phyloP scores from a whole-genome alignment of 2,113 vertebrate species.

The Leucoraja erinaceus region DNA sequence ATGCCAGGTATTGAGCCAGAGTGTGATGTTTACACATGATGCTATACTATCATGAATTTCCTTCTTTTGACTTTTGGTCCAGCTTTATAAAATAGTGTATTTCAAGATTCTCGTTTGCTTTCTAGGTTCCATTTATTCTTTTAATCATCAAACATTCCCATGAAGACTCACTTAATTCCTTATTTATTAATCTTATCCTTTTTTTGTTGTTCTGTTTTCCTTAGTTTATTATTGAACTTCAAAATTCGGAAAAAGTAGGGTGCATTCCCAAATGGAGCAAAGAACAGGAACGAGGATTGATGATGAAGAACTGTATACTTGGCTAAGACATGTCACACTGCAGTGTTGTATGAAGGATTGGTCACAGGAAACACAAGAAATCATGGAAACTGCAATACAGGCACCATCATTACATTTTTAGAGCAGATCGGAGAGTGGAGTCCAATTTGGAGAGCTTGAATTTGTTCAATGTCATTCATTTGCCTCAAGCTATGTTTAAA shows the following conservation, averaged over 20 bases:
- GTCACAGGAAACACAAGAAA: not conserved
- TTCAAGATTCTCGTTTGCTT: constrained; percentile 11
- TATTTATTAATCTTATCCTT: constrained; percentile 13
- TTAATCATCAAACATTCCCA: constrained; percentile 12
- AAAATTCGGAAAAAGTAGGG: not conserved
- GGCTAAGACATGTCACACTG: not conserved
- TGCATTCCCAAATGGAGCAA: not conserved
- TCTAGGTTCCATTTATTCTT: not conserved
- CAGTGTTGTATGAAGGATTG: not conserved
- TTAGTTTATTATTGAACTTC: not conserved
- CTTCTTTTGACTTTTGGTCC: not conserved
- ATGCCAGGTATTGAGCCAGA: not conserved
- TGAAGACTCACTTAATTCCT: constrained; percentile 23
- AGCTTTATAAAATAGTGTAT: not conserved
- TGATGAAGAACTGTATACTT: not conserved
- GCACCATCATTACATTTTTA: too few relatives aligned
- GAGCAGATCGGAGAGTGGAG: not conserved
- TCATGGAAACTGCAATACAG: not conserved
- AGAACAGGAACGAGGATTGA: not conserved
- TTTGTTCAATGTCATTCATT: not conserved
- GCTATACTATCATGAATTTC: not conserved
- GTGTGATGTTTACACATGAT: not conserved
- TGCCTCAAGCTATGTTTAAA: constrained; percentile 12
- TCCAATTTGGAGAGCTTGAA: not conserved
- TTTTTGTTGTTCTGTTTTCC: not conserved